Evolutionary conservation across 37 sponge, comb jelly and placozoan species (phyloP), one percentile per base, ranked within the genome.

Genomic region (Mnemiopsis leidyi): DNA sequence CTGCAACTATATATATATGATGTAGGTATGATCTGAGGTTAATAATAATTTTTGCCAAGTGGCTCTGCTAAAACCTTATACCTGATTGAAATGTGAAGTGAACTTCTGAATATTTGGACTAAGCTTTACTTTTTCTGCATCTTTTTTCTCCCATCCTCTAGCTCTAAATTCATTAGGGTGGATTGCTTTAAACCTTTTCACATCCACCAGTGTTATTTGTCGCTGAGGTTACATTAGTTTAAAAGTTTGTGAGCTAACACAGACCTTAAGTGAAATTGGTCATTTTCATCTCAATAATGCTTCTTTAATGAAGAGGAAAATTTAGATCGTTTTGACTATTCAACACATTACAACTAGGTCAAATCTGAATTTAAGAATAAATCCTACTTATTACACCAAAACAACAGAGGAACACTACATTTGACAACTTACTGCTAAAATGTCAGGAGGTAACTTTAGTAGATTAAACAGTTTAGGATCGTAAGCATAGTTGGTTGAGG

Each of bases 81-180:
- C 76, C 76, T 73, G 76, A n/a, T 73, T 73, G n/a, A 73, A 73
- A 25, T 73, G 76, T 25, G 76, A 25, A 9, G 76, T 73, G 28
- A 73, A 73, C 28, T 73, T 73, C 7, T 24, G n/a, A n/a, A 73
- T n/a, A n/a, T 73, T 73, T 73, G 76, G 76, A 25, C 23, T 9
- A 24, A 73, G 26, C n/a, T 73, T 73, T n/a, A 24, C 26, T n/a
- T 73, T 73, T 28, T 73, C 76, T 25, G 26, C 76, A 25, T 73
- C 76, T n/a, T 73, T 73, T 73, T 73, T 73, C 76, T 73, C 76
- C 76, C 76, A 73, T 16, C 76, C 76, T 73, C 76, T 16, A 24
- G 76, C 16, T 28, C 76, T 9, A 16, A 73, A 28, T n/a, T 73
- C 76, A 9, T n/a, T 7, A 7, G 76, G 23, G n/a, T 28, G n/a